phyloP scores from a whole-genome alignment of 2,797 vertebrate genomes.

The Anomalospiza imberbis region DNA sequence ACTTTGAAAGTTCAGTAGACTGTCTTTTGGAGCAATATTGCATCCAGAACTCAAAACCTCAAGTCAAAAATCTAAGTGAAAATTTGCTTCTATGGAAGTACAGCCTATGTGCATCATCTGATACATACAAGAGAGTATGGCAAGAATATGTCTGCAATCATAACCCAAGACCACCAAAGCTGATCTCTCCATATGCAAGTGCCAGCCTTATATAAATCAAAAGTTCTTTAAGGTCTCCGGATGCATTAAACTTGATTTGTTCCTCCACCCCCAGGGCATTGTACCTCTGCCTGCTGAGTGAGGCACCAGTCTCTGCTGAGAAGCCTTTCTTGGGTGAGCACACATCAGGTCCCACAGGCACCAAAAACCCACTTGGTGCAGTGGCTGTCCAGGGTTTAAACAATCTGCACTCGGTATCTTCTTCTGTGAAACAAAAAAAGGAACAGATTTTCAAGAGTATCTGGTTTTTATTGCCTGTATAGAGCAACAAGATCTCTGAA shows the following conservation, averaged over 20 bases:
- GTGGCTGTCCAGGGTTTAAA: background rate
- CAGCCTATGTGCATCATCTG: fast-evolving
- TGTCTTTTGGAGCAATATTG: background rate
- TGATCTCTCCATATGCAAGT: background rate
- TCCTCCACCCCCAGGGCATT: background rate
- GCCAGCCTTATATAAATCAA: background rate
- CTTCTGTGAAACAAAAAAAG: background rate
- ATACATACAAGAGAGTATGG: background rate
- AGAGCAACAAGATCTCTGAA: background rate
- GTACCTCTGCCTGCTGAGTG: background rate
- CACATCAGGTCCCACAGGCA: background rate
- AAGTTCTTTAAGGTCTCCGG: background rate
- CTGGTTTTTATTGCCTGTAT: background rate
- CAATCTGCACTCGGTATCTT: fast-evolving
- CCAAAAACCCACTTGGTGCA: background rate
- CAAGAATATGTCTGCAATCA: background rate
- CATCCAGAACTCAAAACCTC: background rate
- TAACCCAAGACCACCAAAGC: background rate
- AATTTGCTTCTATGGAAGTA: background rate
- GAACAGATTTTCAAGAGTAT: background rate
- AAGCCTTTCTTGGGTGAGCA: background rate
- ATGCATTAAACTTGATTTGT: background rate
- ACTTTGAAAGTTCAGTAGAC: background rate
- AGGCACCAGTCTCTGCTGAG: background rate
- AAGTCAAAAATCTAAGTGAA: background rate